Base-by-base conservation (phyloP, 2,888 invertebrate genomes). In the Sarcophaga rosellei region DNA sequence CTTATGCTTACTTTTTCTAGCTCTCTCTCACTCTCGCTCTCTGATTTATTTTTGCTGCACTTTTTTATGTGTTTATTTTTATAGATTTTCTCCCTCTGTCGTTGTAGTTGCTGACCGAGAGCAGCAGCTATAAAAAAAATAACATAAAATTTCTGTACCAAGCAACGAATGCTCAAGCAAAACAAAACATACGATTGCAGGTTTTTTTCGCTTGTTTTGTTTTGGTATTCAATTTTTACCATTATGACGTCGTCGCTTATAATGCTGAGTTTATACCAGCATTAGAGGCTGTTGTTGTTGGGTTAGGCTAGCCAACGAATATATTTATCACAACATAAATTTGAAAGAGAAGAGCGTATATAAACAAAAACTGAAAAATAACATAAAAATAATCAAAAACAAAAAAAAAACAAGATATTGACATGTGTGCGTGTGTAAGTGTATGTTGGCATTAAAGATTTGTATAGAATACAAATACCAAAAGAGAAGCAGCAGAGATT, bases 141-240 rank as follows among this genome's bases (percentile, higher is more conserved):
- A 78, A 86, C 62, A 65, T 63, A 35, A 35, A 35, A 35, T 84
- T 63, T 74, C 23, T 72, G 47, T 69, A 74, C 53, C 17, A 53
- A 81, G 77, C 90, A 91, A 91, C 90, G 91, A 91, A 91, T 88
- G 88, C 73, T 57, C 69, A 92, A 92, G 90, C 92, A 91, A 91
- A 91, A 91, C 92, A 91, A 92, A 91, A 91, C 90, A 77, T 85
- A 86, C 88, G 89, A 91, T 88, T 91, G 89, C 83, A 87, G 77
- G 81, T 81, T 86, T 77, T 78, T 70, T 85, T 84, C 63, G 63
- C 68, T 84, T 82, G 85, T 81, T 84, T 84, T 84, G 81, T 85
- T 87, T 84, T 83, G 84, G 59, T 87, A 79, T 79, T 81, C 59
- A 84, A 66, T 81, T 84, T 84, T 85, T 53, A 80, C 62, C 68